Percentiles rank a stretch among this genome's conserved stretches.
These are phyloP conservation scores for Terrapene triunguis DNA, from an alignment of 2,113 vertebrate species.

Conservation along the genomic window DNA sequence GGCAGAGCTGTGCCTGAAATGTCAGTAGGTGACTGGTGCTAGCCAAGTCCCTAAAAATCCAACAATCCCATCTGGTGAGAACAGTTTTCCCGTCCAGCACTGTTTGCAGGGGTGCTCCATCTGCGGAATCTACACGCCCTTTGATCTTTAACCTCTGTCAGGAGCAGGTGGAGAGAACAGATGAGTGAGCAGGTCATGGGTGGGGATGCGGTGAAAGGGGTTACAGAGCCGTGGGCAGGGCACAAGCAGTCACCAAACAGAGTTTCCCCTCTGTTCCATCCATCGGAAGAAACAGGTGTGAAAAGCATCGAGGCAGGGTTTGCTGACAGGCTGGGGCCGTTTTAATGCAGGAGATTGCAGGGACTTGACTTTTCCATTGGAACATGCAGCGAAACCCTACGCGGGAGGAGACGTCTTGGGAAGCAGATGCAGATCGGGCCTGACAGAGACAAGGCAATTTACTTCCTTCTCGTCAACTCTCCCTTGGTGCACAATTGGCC, in stretches of 20 bases:
- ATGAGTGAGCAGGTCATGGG: background rate
- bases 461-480: fast-evolving
- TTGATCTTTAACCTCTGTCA: background rate
- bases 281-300: background rate
- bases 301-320: background rate
- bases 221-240: too few relatives aligned
- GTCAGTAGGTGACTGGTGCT: background rate
- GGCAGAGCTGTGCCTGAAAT: background rate
- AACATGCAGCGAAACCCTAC: background rate
- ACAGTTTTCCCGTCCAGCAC: background rate
- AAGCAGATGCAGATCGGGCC: background rate
- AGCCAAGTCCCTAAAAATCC: background rate
- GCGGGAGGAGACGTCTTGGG: background rate
- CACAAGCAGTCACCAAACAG: background rate
- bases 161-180: background rate
- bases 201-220: background rate
- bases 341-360: background rate
- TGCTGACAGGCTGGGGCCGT: background rate
- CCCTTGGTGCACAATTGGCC: background rate
- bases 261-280: background rate
- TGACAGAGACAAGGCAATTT: background rate
- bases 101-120: background rate
- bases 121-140: background rate
- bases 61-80: background rate
- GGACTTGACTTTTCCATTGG: background rate